Evolutionary conservation across 1,140 invertebrate species (phyloP), one percentile per base, ranked within the genome.

Genomic region (Ruditapes philippinarum): DNA sequence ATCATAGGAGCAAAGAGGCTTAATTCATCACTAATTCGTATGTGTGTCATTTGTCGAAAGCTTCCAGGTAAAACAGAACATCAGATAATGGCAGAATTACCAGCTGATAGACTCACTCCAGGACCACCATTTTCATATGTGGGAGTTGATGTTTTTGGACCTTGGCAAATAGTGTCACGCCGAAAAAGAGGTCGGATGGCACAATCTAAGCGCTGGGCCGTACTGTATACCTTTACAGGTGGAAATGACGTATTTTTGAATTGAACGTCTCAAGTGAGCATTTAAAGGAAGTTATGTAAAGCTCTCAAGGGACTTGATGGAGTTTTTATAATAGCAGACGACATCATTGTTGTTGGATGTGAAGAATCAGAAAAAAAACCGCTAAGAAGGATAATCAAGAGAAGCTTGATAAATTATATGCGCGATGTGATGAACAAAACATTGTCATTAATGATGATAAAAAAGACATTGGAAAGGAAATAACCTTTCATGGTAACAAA

Each of bases 181-280:
- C 33, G 70, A 19, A 74, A 33, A 42, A 74, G 70, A 42, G 70
- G 70, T 9, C 36, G 70, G 2, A 40, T 42, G n/a, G 70, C 70
- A 40, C 42, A 49, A 45, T 42, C 38, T 42, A 74, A 49, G 40
- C 70, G 36, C n/a, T 74, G 70, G 36, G 70, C 70, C n/a, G 70
- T 74, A 49, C n/a, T 74, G 70, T 74, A 42, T 74, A 74, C 70
- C 19, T 74, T n/a, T n/a, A n/a, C n/a, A n/a, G n/a, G n/a, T 95
- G 94, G 89, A 76, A 89, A 25, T 91, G 95, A 57, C 73, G 96
- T 36, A 95, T 95, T 12, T 96, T 96, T 92, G 95, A 96, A 17
- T 87, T 96, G 12, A 91, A 78, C 12, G 83, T 90, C 9, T 73
- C 33, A 9, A 88, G 84, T 68, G 78, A 84, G 60, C 76, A 89